These are phyloP conservation scores for Chrysocyon brachyurus DNA, from an alignment of 2,797 vertebrate genomes.

Conservation along the genomic window DNA sequence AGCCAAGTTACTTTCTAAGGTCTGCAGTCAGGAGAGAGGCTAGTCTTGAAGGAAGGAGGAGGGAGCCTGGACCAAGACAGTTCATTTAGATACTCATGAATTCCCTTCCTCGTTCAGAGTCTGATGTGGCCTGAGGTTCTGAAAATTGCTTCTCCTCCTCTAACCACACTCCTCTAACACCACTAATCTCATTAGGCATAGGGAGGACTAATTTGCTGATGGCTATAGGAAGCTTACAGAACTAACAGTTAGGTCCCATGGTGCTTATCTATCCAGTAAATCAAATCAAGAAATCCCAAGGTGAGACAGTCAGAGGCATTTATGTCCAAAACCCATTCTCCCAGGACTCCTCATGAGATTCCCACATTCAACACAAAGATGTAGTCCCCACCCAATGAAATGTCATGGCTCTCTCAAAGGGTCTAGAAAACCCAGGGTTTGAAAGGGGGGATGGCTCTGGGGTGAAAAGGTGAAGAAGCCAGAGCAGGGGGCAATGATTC, in stretches of 20 bases:
- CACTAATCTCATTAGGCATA: accelerated
- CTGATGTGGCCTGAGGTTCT: not conserved
- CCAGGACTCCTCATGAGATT: not conserved
- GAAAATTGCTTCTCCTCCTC: not conserved
- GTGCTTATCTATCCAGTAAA: not conserved
- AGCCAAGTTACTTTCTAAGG: not conserved
- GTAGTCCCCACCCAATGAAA: not conserved
- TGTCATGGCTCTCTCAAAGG: not conserved
- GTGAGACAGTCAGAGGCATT: not conserved
- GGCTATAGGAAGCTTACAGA: not conserved
- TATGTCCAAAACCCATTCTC: not conserved
- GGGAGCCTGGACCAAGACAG: not conserved
- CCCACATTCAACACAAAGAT: not conserved
- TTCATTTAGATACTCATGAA: not conserved
- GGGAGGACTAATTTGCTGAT: not conserved
- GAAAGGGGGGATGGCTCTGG: not conserved
- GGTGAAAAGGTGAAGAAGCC: not conserved
- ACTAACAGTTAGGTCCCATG: not conserved
- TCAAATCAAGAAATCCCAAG: not conserved
- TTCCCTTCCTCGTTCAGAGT: not conserved
- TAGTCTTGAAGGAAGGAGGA: not conserved
- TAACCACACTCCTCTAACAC: not conserved
- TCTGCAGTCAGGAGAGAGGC: not conserved
- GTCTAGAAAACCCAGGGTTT: not conserved
- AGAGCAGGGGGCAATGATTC: not conserved